Evolutionary conservation across 2,113 vertebrate species (phyloP).

Genomic region (Nasalis larvatus): DNA sequence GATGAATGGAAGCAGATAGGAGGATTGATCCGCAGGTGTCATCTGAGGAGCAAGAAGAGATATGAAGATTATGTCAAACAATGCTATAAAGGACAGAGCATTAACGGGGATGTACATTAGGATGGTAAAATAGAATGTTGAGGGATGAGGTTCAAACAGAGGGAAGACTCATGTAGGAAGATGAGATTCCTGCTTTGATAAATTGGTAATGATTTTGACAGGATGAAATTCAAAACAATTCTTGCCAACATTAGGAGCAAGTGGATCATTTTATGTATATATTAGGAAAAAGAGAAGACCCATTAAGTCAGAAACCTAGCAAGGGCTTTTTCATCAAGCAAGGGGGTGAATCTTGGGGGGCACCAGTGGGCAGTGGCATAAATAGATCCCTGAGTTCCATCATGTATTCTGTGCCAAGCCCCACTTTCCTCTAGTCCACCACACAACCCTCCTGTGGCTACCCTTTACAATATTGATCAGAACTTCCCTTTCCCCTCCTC

Average conservation of each 20-base stretch:
- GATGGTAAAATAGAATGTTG: neutral
- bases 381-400: neutral
- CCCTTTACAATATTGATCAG: neutral
- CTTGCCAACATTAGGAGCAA: neutral
- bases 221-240: neutral
- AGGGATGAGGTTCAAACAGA: neutral
- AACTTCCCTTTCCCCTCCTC: neutral
- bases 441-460: neutral
- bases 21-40: neutral
- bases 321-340: neutral
- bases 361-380: neutral
- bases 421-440: neutral
- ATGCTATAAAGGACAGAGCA: neutral
- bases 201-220: neutral
- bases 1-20: neutral
- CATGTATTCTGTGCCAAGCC: neutral
- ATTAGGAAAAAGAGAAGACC: neutral
- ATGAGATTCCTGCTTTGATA: neutral
- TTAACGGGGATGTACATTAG: neutral
- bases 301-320: neutral
- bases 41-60: neutral
- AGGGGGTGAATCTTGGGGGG: neutral
- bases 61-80: neutral
- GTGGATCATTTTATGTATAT: neutral
- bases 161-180: neutral